phyloP scores from a whole-genome alignment of 2,888 invertebrate species.

The Carabus problematicus region DNA sequence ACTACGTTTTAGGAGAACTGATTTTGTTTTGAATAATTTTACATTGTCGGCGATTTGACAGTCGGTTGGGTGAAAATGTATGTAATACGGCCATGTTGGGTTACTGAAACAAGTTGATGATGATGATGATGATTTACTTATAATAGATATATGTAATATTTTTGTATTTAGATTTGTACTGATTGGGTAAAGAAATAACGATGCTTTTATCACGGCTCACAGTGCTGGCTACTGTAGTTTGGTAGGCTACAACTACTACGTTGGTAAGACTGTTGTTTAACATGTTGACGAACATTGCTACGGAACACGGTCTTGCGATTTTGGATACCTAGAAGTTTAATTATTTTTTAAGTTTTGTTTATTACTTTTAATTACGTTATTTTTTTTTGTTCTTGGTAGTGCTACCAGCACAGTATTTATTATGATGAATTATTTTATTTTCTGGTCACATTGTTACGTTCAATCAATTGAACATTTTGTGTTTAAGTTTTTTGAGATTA shows the following conservation, averaged over 20 bases:
- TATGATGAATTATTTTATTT: conserved; percentile 20
- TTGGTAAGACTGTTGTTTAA: conserved; percentile 31
- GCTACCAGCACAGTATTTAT: conserved; percentile 29
- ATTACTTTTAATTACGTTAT: conserved; percentile 18
- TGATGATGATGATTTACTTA: too few species aligned
- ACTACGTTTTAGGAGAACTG: conserved; percentile 18
- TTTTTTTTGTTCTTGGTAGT: conserved; percentile 33
- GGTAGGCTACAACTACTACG: conserved; percentile 9
- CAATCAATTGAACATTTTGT: conserved; percentile 27
- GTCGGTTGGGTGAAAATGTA: too few species aligned
- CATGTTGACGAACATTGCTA: conserved; percentile 42
- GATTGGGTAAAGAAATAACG: conserved; percentile 7
- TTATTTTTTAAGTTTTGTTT: conserved; percentile 9
- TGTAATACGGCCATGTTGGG: too few species aligned
- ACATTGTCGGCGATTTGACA: too few species aligned
- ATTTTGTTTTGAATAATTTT: conserved; percentile 4
- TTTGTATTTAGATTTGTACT: too few species aligned
- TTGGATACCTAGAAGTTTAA: conserved; percentile 23
- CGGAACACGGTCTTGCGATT: conserved; percentile 40
- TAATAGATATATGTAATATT: too few species aligned
- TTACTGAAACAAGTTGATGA: too few species aligned
- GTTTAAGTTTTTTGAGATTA: conserved; percentile 30
- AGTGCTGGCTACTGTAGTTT: conserved; percentile 34
- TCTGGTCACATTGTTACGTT: conserved; percentile 30
- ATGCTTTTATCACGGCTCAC: conserved; percentile 24